Base-by-base conservation (phyloP, 2,797 vertebrate genomes). In the Gymnodraco acuticeps region DNA sequence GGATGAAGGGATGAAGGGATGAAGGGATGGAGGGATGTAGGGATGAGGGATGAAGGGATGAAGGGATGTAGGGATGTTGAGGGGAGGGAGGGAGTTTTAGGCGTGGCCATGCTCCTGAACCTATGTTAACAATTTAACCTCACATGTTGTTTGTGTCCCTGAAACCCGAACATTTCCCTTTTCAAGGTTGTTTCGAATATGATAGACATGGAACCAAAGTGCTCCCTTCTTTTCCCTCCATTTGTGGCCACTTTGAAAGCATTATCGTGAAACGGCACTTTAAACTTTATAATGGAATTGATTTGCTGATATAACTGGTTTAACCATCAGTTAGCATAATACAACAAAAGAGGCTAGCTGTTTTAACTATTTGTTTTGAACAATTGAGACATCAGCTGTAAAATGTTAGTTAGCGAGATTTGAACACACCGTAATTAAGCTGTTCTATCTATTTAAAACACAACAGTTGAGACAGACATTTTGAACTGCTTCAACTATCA, bases 121-220 rank as follows among this genome's bases (percentile, higher is more conserved):
- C 23, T 27, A 27, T 27, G 23, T 27, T 27, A 27, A 27, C 23
- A 27, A 27, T 27, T 27, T 27, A 27, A 27, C 23, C 23, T 27
- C 48, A 17, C 12, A 16, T 67, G 56, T 42, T 64, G 46, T 76
- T 70, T 56, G 41, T 54, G 31, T 76, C 61, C 61, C 23, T 27
- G 12, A n/a, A 46, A 71, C 7, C 11, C 5, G 3, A 56, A 38
- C 23, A 31, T 78, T 78, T 83, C 75, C 72, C 54, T 43, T 20
- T 77, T 77, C 73, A 64, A 62, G 73, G 41, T 50, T 66, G 42
- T 51, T 51, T 64, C 9, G 12, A 12, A 17, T 63, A 19, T n/a
- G 14, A 62, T 15, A 33, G 41, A 64, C 16, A 3, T 31, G 4
- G 42, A 43, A 69, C 46, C 3, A 9, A 65, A 74, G 60, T 14